These are phyloP conservation scores for Omphaloscelis lunosa DNA, from an alignment of 2,888 invertebrate species.

Conservation along the genomic window DNA sequence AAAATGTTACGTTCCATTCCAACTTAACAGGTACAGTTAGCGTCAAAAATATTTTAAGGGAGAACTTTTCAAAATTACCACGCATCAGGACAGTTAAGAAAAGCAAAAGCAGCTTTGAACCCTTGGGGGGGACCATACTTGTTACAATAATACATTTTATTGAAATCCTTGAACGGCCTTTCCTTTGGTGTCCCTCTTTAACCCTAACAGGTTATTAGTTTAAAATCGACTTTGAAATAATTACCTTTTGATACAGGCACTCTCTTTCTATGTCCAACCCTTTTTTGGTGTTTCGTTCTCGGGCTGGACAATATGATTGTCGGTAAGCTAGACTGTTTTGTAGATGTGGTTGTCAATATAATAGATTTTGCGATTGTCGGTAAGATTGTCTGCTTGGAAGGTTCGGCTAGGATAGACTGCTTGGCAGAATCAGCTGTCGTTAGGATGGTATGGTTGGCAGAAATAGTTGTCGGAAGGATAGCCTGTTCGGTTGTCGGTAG, in stretches of 20 bases:
- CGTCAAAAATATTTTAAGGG: background rate
- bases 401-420: background rate
- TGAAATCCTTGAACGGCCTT: no score
- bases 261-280: background rate
- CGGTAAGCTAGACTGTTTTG: background rate
- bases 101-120: background rate
- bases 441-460: background rate
- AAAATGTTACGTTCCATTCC: background rate
- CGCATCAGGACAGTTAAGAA: background rate
- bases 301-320: background rate
- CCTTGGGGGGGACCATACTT: background rate
- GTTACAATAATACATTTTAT: background rate
- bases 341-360: background rate
- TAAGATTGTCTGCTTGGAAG: background rate
- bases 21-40: background rate
- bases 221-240: background rate
- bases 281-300: background rate
- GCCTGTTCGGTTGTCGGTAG: background rate
- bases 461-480: background rate
- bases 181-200: no score
- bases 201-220: background rate
- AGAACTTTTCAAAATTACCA: background rate
- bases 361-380: background rate
- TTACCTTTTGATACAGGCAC: conserved; percentile 37
- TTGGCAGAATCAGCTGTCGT: background rate